These are phyloP conservation scores for Cydia amplana DNA, from an alignment of 1,140 invertebrate species.

Conservation along the genomic window DNA sequence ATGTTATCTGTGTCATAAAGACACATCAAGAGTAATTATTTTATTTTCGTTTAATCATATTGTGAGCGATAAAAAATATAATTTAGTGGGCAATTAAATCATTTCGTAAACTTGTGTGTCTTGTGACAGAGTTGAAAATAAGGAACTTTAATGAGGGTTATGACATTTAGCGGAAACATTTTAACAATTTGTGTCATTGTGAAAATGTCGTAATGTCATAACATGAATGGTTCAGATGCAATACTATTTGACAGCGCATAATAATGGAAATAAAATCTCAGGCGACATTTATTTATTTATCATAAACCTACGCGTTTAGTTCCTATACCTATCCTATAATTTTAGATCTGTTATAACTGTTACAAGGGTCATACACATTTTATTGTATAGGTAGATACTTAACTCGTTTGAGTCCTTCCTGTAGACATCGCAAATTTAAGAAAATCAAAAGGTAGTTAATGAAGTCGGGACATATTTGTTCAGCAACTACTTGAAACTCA, in stretches of 20 bases:
- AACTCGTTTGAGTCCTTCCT: too few relatives aligned
- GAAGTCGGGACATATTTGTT: too few relatives aligned
- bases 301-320: too few relatives aligned
- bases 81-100: slow-evolving; percentile 4
- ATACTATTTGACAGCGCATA: background rate
- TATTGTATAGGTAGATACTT: too few relatives aligned
- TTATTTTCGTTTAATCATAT: slow-evolving; percentile 7
- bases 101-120: background rate
- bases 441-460: too few relatives aligned
- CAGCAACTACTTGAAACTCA: too few relatives aligned
- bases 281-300: too few relatives aligned
- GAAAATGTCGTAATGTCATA: background rate
- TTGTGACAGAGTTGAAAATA: background rate
- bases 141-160: background rate
- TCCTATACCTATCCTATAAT: too few relatives aligned
- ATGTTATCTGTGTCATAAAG: background rate
- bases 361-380: too few relatives aligned
- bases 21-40: background rate
- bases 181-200: background rate
- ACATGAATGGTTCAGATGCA: background rate
- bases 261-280: too few relatives aligned
- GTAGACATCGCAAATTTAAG: too few relatives aligned
- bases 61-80: slow-evolving; percentile 11
- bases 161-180: background rate
- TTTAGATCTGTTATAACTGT: too few relatives aligned